Conservation (phyloP, 2,113 vertebrate genomes). For the Girardinichthys multiradiatus region DNA sequence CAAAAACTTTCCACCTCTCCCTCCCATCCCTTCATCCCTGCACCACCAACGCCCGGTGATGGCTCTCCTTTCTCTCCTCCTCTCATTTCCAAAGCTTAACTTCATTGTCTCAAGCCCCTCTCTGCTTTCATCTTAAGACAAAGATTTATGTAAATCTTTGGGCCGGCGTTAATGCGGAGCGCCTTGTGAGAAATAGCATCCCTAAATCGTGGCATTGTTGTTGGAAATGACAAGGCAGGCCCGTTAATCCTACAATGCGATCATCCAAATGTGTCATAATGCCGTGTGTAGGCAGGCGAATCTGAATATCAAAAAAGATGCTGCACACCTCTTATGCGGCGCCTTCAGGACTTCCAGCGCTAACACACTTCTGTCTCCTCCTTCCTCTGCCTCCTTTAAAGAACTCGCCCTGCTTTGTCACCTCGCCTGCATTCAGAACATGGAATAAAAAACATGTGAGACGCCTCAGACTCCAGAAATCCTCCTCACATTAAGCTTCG, state of each 20-base stretch:
- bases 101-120: slow-evolving; percentile 83
- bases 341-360: slow-evolving; percentile 67
- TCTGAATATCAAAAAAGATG: slow-evolving; percentile 82
- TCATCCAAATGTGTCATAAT: slow-evolving; percentile 85
- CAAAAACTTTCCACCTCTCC: slow-evolving; percentile 45
- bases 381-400: slow-evolving; percentile 44
- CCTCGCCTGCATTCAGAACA: slow-evolving; percentile 30
- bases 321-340: slow-evolving; percentile 67
- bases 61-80: slow-evolving; percentile 58
- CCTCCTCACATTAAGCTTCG: slow-evolving; percentile 10
- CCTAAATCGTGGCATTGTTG: slow-evolving; percentile 86
- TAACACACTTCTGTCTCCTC: slow-evolving; percentile 45
- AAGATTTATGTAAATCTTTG: slow-evolving; percentile 88
- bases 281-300: slow-evolving; percentile 81
- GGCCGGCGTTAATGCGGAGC: slow-evolving; percentile 82
- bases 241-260: slow-evolving; percentile 86
- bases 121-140: slow-evolving; percentile 86
- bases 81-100: slow-evolving; percentile 83
- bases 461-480: slow-evolving; percentile 18
- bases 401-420: slow-evolving; percentile 70
- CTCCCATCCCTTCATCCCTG: slow-evolving; percentile 43
- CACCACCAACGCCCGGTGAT: slow-evolving; percentile 52
- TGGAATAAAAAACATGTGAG: slow-evolving; percentile 23
- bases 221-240: slow-evolving; percentile 85
- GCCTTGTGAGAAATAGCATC: slow-evolving; percentile 83